These are phyloP conservation scores for Oryzias woworae DNA, from an alignment of 2,113 vertebrate species.

Conservation along the genomic window DNA sequence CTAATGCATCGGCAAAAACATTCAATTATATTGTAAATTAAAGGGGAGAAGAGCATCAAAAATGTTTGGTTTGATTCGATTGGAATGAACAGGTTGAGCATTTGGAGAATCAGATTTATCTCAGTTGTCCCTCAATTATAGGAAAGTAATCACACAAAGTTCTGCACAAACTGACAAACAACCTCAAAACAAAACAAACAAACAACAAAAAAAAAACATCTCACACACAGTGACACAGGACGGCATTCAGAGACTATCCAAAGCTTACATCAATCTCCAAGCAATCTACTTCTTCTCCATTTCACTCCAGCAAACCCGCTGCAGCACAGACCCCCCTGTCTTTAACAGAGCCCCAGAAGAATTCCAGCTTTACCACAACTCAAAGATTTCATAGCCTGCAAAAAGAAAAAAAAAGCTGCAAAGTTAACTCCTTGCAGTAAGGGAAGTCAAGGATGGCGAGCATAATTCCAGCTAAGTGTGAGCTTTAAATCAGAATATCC, in stretches of 20 bases:
- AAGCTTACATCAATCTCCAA: constrained; percentile 38
- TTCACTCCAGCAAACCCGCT: constrained; percentile 49
- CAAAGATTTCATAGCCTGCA: constrained; percentile 40
- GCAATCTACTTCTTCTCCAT: constrained; percentile 34
- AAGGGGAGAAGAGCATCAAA: constrained; percentile 55
- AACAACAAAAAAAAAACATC: constrained; percentile 21
- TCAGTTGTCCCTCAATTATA: constrained; percentile 44
- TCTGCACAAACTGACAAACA: constrained; percentile 19
- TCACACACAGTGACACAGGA: constrained; percentile 15
- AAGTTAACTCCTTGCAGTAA: constrained; percentile 52
- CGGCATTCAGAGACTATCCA: constrained; percentile 26
- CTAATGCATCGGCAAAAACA: constrained; percentile 75
- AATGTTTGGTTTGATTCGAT: constrained; percentile 62
- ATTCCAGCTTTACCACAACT: constrained; percentile 37
- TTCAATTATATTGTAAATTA: constrained; percentile 77
- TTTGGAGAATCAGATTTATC: constrained; percentile 37
- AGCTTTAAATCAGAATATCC: constrained; percentile 52
- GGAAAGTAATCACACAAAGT: constrained; percentile 35
- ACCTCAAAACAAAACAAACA: constrained; percentile 39
- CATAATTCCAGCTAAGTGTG: constrained; percentile 40
- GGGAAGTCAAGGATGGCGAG: constrained; percentile 44
- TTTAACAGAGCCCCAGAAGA: constrained; percentile 42
- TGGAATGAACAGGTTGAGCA: constrained; percentile 56
- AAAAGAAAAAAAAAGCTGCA: constrained; percentile 37
- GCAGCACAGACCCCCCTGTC: constrained; percentile 3